phyloP scores from a whole-genome alignment of 1,140 invertebrate genomes.

The Chlorops oryzae region DNA sequence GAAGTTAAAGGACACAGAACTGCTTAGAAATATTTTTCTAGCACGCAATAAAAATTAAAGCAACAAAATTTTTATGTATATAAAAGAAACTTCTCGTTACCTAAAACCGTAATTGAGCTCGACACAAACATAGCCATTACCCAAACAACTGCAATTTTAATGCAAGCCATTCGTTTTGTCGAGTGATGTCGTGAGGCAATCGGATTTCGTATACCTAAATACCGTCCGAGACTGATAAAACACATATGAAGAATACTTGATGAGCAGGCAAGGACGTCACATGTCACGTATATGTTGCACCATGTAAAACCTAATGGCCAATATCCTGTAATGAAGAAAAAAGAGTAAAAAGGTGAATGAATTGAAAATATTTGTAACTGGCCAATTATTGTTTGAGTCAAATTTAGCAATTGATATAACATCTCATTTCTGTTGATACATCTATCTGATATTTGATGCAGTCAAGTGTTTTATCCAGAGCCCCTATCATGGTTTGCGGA shows the following conservation, averaged over 20 bases:
- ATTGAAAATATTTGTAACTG: too few species aligned
- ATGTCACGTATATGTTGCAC: slow-evolving; percentile 91
- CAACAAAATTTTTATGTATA: too few species aligned
- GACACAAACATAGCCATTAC: slow-evolving; percentile 78
- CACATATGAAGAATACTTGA: slow-evolving; percentile 97
- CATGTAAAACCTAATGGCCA: slow-evolving; percentile 83
- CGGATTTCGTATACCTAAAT: slow-evolving; percentile 85
- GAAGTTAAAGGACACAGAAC: too few species aligned
- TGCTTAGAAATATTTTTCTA: too few species aligned
- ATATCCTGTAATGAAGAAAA: slow-evolving; percentile 61
- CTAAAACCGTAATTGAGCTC: slow-evolving; percentile 80
- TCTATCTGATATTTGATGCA: too few species aligned
- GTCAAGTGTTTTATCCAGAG: too few species aligned
- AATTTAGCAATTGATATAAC: too few species aligned
- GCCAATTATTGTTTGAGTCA: too few species aligned
- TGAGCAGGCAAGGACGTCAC: slow-evolving; percentile 90
- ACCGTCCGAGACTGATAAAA: slow-evolving; percentile 88
- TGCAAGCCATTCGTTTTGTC: slow-evolving; percentile 68
- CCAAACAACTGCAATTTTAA: slow-evolving; percentile 83
- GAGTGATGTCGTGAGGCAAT: slow-evolving; percentile 71
- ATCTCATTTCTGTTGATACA: too few species aligned
- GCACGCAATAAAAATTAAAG: too few species aligned
- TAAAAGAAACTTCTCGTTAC: slow-evolving; percentile 50
- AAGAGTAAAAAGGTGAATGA: slow-evolving; percentile 30
- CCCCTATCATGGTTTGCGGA: too few species aligned